Base-by-base conservation (phyloP, 2,888 invertebrate genomes). In the Holacanthella duospinosa region DNA sequence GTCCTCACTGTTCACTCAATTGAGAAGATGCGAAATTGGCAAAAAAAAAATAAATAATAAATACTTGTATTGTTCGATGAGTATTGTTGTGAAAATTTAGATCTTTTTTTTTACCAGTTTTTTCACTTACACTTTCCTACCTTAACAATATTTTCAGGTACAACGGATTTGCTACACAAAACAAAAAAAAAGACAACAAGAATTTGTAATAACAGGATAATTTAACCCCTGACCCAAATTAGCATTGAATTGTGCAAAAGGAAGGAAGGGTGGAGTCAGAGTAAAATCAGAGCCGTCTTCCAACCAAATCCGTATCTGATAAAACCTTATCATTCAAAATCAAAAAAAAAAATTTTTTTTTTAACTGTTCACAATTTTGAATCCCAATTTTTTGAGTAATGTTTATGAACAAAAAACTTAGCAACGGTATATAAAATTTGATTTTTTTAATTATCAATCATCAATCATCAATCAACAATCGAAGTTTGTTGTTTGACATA, bases 181-280 rank as follows among this genome's bases (percentile, higher is more conserved):
- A 9, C 16, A 21, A 48, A n/a, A n/a, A 4, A 21, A 21, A 48
- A n/a, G 48, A 9, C 16, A 16, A 36, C 36, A 16, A 9, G 36
- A 9, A 36, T 36, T 9, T 36, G 16, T 36, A 36, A 36, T 9
- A 36, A 36, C 16, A 16, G 6, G 26, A 57, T 53, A 19, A 48
- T 2, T 29, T 63, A 43, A 62, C 64, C 65, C 59, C 64, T 68
- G 65, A 66, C 64, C 64, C 63, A 56, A 58, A 60, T 68, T 65
- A 64, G 62, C 62, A 64, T 61, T 62, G 60, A 61, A 56, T 58
- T 59, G 55, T 63, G 62, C 59, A 48, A 21, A 62, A 63, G 64
- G 64, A 65, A 64, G 67, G 65, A 67, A 66, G 65, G 67, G 67
- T 68, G 67, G 65, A 61, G 67, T 59, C n/a, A 56, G 27, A 21